phyloP scores from a whole-genome alignment of 2,113 vertebrate genomes.

The Gopherus evgoodei region DNA sequence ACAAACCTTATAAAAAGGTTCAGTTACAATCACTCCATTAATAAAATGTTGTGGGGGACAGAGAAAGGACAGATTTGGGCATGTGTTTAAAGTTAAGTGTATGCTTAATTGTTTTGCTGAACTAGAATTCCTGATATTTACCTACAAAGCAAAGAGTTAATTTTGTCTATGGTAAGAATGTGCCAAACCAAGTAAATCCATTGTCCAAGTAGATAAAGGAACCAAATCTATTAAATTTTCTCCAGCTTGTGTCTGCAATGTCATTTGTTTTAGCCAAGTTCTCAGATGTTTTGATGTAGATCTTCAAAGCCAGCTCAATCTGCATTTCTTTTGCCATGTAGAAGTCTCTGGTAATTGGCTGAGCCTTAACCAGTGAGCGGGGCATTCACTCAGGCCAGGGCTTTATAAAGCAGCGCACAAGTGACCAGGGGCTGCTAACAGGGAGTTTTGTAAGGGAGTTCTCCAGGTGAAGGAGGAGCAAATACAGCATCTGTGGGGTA shows the following conservation, averaged over 20 bases:
- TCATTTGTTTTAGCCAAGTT: neutral
- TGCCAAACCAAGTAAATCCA: neutral
- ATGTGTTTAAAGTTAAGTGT: neutral
- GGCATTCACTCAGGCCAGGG: too few species aligned
- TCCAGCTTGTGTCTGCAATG: neutral
- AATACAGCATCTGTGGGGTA: too few species aligned
- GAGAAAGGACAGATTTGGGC: neutral
- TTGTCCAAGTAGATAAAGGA: neutral
- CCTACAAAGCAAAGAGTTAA: neutral
- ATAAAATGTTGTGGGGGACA: neutral
- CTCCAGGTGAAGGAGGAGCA: too few species aligned
- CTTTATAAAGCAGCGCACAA: too few species aligned
- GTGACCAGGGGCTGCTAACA: too few species aligned
- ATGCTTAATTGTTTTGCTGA: neutral
- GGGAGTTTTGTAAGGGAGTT: too few species aligned
- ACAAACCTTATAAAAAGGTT: neutral
- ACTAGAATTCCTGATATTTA: neutral
- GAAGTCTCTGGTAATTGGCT: too few species aligned
- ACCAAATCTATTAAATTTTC: neutral
- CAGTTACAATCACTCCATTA: neutral
- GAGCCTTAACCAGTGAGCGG: too few species aligned
- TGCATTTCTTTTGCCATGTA: conserved; percentile 5
- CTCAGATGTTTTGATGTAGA: neutral
- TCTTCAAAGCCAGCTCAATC: neutral
- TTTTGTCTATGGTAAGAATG: neutral